phyloP scores from a whole-genome alignment of 2,797 vertebrate species.

The Pyrocephalus nanus region DNA sequence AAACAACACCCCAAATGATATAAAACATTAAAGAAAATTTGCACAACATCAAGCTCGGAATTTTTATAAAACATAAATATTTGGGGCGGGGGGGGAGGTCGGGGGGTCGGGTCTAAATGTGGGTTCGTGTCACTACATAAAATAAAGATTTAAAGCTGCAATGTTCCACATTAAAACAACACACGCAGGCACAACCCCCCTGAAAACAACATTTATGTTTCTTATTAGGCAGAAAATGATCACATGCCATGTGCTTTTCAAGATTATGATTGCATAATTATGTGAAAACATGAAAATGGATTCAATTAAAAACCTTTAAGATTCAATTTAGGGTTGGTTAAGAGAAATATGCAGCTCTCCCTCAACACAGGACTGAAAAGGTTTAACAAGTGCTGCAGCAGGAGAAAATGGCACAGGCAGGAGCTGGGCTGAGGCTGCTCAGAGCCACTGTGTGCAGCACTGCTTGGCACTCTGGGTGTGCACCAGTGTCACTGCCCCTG shows the following conservation, averaged over 20 bases:
- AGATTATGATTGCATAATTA: slow-evolving; percentile 84
- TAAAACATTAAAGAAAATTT: slow-evolving; percentile 82
- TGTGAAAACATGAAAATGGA: slow-evolving; percentile 83
- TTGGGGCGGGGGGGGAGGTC: slow-evolving; percentile 30
- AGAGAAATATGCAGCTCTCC: slow-evolving; percentile 73
- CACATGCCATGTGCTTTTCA: slow-evolving; percentile 80
- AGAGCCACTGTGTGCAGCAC: neutral
- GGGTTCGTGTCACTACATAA: slow-evolving; percentile 82
- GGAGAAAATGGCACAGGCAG: slow-evolving; percentile 49
- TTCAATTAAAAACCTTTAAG: slow-evolving; percentile 84
- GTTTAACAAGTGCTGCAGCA: slow-evolving; percentile 66
- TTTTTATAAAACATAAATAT: slow-evolving; percentile 84
- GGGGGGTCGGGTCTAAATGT: slow-evolving; percentile 27
- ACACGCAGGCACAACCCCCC: slow-evolving; percentile 61
- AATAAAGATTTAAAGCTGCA: slow-evolving; percentile 81
- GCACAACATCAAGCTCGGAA: slow-evolving; percentile 79
- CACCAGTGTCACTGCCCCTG: neutral
- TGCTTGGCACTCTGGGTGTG: neutral
- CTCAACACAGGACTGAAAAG: slow-evolving; percentile 55
- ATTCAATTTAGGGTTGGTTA: slow-evolving; percentile 80
- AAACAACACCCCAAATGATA: slow-evolving; percentile 81
- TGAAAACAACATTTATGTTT: slow-evolving; percentile 84
- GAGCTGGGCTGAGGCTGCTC: slow-evolving; percentile 19
- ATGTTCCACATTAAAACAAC: slow-evolving; percentile 78
- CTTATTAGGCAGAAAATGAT: slow-evolving; percentile 84